Percentiles rank a stretch among this genome's conserved stretches.
Evolutionary conservation across 2,113 vertebrate genomes (phyloP).

Genomic region (Castor canadensis): DNA sequence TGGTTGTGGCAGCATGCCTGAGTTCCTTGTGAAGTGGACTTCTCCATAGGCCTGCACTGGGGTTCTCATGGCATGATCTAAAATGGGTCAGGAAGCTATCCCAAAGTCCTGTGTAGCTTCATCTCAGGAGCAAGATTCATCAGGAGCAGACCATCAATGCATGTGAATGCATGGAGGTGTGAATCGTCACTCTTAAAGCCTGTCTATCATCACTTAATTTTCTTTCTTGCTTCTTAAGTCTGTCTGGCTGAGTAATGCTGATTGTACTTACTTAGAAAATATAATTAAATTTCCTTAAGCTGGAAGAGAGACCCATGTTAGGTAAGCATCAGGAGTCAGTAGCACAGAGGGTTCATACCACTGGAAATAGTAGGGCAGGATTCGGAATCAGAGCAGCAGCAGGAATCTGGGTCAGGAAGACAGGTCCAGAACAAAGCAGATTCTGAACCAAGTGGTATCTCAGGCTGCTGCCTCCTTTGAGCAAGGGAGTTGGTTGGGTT

Average conservation of each 20-base stretch:
- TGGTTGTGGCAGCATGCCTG: background rate
- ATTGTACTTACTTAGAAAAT: background rate
- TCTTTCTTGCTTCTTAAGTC: background rate
- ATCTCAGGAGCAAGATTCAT: background rate
- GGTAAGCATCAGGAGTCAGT: background rate
- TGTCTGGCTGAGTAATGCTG: background rate
- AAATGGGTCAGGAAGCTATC: background rate
- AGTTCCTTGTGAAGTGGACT: background rate
- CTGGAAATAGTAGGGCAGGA: background rate
- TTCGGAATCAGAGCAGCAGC: background rate
- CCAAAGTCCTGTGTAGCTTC: background rate
- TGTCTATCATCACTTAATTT: background rate
- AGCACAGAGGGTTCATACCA: background rate
- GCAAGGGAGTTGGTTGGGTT: background rate
- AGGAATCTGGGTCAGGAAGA: slow-evolving; percentile 49
- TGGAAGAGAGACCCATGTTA: background rate
- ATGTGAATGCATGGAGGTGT: background rate
- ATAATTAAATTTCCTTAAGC: background rate
- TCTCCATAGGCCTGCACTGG: background rate
- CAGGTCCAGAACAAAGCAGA: background rate
- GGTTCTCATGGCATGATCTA: background rate
- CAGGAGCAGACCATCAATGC: background rate
- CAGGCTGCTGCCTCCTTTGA: background rate
- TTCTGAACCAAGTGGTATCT: background rate
- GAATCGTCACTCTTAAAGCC: background rate